These are phyloP conservation scores for Zosterops lateralis DNA, from an alignment of 2,113 vertebrate genomes.

Conservation along the genomic window DNA sequence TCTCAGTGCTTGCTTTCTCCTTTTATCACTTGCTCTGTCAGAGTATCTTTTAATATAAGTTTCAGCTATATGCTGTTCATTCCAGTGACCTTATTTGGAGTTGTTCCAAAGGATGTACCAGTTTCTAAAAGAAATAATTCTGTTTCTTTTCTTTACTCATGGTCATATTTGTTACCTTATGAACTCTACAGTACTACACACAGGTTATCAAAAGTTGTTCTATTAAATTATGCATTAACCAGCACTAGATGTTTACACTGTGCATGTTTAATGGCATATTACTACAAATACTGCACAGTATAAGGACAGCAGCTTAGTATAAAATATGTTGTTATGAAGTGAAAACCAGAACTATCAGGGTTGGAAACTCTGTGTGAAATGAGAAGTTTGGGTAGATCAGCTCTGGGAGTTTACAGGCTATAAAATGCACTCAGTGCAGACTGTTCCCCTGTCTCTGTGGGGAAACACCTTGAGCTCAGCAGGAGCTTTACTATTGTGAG, in stretches of 20 bases:
- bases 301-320: neutral
- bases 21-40: neutral
- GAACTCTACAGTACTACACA: neutral
- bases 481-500: neutral
- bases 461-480: neutral
- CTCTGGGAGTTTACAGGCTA: neutral
- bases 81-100: neutral
- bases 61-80: neutral
- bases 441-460: neutral
- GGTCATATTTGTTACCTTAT: neutral
- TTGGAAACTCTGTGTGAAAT: neutral
- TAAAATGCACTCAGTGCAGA: neutral
- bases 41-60: neutral
- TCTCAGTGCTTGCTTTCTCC: neutral
- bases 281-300: neutral
- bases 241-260: neutral
- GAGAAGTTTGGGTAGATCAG: neutral
- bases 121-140: neutral
- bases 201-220: neutral
- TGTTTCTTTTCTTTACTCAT: neutral
- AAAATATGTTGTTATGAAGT: neutral
- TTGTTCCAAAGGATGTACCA: neutral
- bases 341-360: neutral
- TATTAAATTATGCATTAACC: conserved; percentile 14
- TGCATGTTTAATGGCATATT: neutral